phyloP scores from a whole-genome alignment of 1,140 invertebrate species.

The Apolygus lucorum region DNA sequence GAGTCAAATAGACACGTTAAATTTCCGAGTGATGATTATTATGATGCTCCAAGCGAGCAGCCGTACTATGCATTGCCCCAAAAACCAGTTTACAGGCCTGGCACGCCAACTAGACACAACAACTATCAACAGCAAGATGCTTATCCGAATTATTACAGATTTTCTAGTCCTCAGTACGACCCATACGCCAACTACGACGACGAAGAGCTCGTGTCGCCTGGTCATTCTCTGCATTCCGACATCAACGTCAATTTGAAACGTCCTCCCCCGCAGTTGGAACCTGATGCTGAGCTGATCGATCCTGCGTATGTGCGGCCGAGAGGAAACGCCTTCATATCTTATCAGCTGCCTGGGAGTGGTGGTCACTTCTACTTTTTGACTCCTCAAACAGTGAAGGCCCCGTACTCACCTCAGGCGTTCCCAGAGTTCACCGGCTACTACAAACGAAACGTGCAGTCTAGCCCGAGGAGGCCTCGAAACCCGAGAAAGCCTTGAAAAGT shows the following conservation, averaged over 20 bases:
- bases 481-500: background rate
- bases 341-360: slow-evolving; percentile 54
- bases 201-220: slow-evolving; percentile 10
- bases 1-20: slow-evolving; percentile 37
- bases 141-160: slow-evolving; percentile 20
- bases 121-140: slow-evolving; percentile 1
- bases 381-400: slow-evolving; percentile 46
- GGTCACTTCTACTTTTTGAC: slow-evolving; percentile 69
- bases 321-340: slow-evolving; percentile 41
- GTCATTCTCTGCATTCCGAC: slow-evolving; percentile 39
- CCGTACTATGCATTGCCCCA: slow-evolving; percentile 11
- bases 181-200: slow-evolving; percentile 22
- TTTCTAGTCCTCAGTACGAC: slow-evolving; percentile 20
- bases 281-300: slow-evolving; percentile 45
- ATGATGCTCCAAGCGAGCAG: slow-evolving; percentile 34
- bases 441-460: background rate
- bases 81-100: background rate
- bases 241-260: slow-evolving; percentile 45
- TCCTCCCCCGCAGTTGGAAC: slow-evolving; percentile 44
- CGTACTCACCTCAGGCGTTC: background rate
- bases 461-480: background rate
- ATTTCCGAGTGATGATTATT: slow-evolving; percentile 21
- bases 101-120: background rate
- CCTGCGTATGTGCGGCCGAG: slow-evolving; percentile 35
- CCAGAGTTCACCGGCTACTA: background rate